Percentiles rank a stretch among this genome's conserved stretches.
These are phyloP conservation scores for Lordiphosa andalusiaca DNA, from an alignment of 2,888 invertebrate species.

Conservation along the genomic window DNA sequence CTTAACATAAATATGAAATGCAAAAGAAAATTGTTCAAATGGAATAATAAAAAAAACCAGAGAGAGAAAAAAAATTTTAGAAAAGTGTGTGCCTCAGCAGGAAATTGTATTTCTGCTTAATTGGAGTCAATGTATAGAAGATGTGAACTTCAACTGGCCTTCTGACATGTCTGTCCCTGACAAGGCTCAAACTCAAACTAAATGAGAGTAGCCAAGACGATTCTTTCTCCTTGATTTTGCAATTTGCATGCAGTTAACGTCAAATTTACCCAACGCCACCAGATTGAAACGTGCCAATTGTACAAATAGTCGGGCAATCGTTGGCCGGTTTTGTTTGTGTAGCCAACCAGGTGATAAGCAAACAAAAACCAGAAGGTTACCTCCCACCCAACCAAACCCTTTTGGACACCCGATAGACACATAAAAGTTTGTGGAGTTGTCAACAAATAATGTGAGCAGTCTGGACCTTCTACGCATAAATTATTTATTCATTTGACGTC, in stretches of 20 bases:
- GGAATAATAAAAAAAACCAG: neutral
- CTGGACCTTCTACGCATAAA: conserved; percentile 54
- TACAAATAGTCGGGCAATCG: conserved; percentile 49
- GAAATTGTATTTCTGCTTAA: conserved; percentile 16
- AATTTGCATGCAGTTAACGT: conserved; percentile 47
- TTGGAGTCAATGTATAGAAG: conserved; percentile 34
- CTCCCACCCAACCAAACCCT: conserved; percentile 42
- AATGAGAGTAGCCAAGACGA: neutral
- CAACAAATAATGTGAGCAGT: conserved; percentile 33
- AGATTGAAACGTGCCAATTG: conserved; percentile 52
- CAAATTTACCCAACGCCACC: conserved; percentile 25
- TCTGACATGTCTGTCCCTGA: conserved; percentile 20
- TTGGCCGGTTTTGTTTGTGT: conserved; percentile 26
- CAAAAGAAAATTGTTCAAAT: conserved; percentile 13
- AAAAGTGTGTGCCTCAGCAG: conserved; percentile 19
- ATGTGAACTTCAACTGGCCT: conserved; percentile 6
- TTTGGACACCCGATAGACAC: conserved; percentile 31
- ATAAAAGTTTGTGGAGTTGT: conserved; percentile 16
- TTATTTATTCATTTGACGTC: conserved; percentile 73
- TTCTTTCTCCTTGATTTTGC: conserved; percentile 6
- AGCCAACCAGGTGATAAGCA: conserved; percentile 62
- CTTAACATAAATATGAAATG: conserved; percentile 20
- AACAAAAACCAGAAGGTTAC: conserved; percentile 41
- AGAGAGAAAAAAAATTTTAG: neutral
- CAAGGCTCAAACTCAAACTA: conserved; percentile 5